Percentiles rank a stretch among this genome's conserved stretches.
phyloP scores from a whole-genome alignment of 2,888 invertebrate species.

The Tortricodes alternella region DNA sequence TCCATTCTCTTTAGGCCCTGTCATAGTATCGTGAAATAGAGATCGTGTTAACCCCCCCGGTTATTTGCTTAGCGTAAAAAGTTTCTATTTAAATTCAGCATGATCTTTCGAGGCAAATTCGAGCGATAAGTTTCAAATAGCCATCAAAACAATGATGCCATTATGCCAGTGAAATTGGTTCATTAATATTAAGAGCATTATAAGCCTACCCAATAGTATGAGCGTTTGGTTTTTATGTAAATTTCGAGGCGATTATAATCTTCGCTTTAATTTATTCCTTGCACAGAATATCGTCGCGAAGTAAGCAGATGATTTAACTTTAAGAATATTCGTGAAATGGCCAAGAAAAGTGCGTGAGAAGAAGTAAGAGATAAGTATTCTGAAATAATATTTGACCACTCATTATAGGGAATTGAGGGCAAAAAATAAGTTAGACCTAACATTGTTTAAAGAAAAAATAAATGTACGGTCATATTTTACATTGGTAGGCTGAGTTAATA shows the following conservation, averaged over 20 bases:
- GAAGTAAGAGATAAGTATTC: background rate
- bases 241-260: constrained; percentile 44
- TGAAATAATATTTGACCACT: background rate
- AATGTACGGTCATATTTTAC: too few relatives aligned
- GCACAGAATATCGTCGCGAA: too few relatives aligned
- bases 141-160: constrained; percentile 49
- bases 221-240: constrained; percentile 50
- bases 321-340: background rate
- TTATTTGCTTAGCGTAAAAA: background rate
- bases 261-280: constrained; percentile 42
- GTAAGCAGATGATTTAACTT: constrained; percentile 3
- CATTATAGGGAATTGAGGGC: background rate
- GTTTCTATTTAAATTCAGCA: constrained; percentile 38
- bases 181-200: constrained; percentile 60
- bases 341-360: background rate
- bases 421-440: background rate
- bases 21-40: background rate
- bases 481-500: too few relatives aligned
- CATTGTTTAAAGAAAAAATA: background rate
- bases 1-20: too few relatives aligned
- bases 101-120: constrained; percentile 38
- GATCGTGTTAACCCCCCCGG: background rate
- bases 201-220: constrained; percentile 46
- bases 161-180: constrained; percentile 56
- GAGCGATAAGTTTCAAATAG: constrained; percentile 52